A percentile compares a stretch with the other conserved stretches of the same genome.
Conservation (phyloP, 2,797 vertebrate species). For the Neomorphus geoffroyi region DNA sequence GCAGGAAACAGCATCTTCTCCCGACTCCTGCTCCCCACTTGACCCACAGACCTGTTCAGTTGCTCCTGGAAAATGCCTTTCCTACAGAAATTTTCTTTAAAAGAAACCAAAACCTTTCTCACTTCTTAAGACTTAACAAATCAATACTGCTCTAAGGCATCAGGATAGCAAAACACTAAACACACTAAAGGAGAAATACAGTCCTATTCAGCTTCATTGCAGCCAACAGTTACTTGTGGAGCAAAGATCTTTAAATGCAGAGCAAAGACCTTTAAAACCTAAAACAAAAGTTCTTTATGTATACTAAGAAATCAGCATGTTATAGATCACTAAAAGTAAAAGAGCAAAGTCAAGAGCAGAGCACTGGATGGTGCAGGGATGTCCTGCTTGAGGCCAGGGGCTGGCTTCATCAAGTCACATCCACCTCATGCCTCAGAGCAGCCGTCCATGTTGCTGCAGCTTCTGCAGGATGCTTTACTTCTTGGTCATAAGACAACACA, state of each 20-base stretch:
- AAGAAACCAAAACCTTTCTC: not conserved
- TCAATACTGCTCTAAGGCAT: not conserved
- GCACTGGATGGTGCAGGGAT: rapidly evolving
- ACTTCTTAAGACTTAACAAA: not conserved
- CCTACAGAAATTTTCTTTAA: not conserved
- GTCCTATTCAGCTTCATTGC: not conserved
- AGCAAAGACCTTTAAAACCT: not conserved
- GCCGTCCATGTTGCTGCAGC: not conserved
- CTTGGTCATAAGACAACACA: not conserved
- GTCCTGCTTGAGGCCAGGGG: not conserved
- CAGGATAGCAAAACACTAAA: not conserved
- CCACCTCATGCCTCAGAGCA: not conserved
- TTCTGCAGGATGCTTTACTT: not conserved
- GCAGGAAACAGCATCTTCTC: not conserved
- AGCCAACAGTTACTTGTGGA: not conserved
- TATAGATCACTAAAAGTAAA: not conserved
- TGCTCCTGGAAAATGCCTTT: not conserved
- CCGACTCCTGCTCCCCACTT: not conserved
- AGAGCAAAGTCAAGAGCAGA: rapidly evolving
- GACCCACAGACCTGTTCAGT: not conserved
- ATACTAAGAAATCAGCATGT: not conserved
- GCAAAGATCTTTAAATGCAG: not conserved
- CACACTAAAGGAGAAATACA: not conserved
- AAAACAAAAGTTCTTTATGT: not conserved
- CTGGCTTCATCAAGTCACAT: not conserved